Percentiles rank a stretch among this genome's conserved stretches.
phyloP scores from a whole-genome alignment of 2,113 vertebrate species.

The Anthoscopus minutus region DNA sequence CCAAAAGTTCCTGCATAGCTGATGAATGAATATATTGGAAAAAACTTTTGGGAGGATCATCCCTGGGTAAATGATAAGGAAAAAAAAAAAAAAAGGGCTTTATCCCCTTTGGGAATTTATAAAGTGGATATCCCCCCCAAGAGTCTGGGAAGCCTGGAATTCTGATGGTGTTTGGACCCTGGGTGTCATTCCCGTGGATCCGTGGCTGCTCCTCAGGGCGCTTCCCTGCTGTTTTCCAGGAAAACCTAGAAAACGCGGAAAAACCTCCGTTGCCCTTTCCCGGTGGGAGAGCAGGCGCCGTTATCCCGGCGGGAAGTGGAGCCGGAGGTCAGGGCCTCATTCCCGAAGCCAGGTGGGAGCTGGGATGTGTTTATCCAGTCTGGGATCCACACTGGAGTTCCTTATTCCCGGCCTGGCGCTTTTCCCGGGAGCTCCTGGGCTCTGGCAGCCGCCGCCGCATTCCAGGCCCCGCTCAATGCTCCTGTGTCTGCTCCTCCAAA shows the following conservation, averaged over 20 bases:
- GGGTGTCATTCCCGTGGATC: accelerated
- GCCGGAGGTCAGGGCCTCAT: neutral
- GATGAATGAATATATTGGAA: no score
- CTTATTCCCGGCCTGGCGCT: conserved; percentile 47
- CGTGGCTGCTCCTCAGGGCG: accelerated
- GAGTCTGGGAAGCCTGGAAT: no score
- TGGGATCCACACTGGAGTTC: conserved; percentile 38
- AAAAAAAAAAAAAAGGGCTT: neutral
- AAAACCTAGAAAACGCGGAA: neutral
- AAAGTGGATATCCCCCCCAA: accelerated
- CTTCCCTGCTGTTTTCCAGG: neutral
- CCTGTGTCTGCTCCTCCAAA: neutral
- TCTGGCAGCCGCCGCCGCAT: neutral
- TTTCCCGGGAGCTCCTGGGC: conserved; percentile 27
- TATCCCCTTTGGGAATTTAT: neutral
- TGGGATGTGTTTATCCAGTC: conserved; percentile 26
- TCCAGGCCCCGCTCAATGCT: conserved; percentile 25
- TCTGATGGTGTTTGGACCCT: neutral
- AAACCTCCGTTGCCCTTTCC: neutral
- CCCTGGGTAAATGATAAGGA: accelerated
- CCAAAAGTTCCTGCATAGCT: accelerated
- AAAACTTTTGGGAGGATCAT: neutral
- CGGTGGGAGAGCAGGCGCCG: accelerated
- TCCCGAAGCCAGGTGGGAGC: neutral
- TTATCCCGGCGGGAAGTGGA: neutral